Evolutionary conservation across 1,140 invertebrate genomes (phyloP), one percentile per base, ranked within the genome.

Genomic region (Bombus sibiricus): DNA sequence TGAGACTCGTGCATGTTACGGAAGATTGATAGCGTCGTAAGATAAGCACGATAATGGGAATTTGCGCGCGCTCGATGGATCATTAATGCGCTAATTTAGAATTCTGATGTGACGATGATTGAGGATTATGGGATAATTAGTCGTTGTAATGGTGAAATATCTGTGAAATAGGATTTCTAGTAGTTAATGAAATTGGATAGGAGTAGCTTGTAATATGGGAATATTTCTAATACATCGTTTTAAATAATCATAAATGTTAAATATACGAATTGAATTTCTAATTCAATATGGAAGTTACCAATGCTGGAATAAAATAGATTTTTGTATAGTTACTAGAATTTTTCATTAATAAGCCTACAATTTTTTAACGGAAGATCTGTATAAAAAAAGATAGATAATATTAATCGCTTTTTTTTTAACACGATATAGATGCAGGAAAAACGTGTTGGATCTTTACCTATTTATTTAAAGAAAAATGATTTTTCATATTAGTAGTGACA

Each of bases 51-150:
- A 47, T 32, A n/a, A 47, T 32, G 28, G n/a, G 3, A 39, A 22
- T 22, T 22, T 15, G 71, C n/a, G 2, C 13, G 28, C 6, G 6
- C 8, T 28, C 28, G 37, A 41, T n/a, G 39, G 13, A n/a, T 72
- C 39, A 13, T 72, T 57, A 32, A 75, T 37, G 73, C 53, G 34
- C 34, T 57, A 75, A 75, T 75, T 57, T 57, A 22, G 73, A 25
- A 76, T 28, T 34, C 25, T 37, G 32, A 13, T 15, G 22, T n/a
- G 47, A 57, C 25, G 22, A 41, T 76, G 22, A 18, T 59, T 37
- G 25, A 57, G 22, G 10, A 18, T 43, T 34, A 25, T 12, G 34
- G 15, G 15, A 18, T 37, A 34, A 69, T 69, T 37, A 37, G 8
- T 34, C 22, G 73, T 47, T 53, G 32, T 34, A 57, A 53, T 37